Evolutionary conservation across 2,797 vertebrate species (phyloP).

Genomic region (Pseudochirops corinnae): DNA sequence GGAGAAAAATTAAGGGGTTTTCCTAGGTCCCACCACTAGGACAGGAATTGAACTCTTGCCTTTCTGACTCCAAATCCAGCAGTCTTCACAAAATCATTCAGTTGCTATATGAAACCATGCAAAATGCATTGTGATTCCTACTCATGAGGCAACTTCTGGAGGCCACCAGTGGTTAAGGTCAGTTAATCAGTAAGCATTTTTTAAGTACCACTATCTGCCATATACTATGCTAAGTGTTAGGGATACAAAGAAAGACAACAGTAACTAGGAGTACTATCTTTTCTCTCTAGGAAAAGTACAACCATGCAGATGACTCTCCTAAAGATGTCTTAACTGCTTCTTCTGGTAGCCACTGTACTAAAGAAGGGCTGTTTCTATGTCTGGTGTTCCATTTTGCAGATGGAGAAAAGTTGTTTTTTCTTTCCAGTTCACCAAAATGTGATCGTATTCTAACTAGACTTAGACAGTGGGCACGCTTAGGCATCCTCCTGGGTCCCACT

Average conservation of each 20-base stretch:
- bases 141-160: not conserved
- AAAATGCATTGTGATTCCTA: not conserved
- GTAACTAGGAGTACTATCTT: not conserved
- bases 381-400: constrained; percentile 17
- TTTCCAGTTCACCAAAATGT: not conserved
- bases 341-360: not conserved
- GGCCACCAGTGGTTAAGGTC: not conserved
- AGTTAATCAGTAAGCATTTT: not conserved
- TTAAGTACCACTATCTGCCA: not conserved
- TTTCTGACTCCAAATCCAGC: not conserved
- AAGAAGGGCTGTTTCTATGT: not conserved
- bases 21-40: not conserved
- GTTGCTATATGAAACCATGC: not conserved
- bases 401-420: constrained; percentile 6
- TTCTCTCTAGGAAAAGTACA: not conserved
- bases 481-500: not conserved
- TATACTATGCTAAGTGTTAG: not conserved
- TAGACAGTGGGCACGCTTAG: not conserved
- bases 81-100: not conserved
- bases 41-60: not conserved
- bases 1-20: not conserved
- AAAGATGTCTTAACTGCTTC: not conserved
- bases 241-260: too few species aligned
- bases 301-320: not conserved
- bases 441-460: not conserved